Conservation (phyloP, 2,113 vertebrate genomes). For the Leptobrachium leishanense region DNA sequence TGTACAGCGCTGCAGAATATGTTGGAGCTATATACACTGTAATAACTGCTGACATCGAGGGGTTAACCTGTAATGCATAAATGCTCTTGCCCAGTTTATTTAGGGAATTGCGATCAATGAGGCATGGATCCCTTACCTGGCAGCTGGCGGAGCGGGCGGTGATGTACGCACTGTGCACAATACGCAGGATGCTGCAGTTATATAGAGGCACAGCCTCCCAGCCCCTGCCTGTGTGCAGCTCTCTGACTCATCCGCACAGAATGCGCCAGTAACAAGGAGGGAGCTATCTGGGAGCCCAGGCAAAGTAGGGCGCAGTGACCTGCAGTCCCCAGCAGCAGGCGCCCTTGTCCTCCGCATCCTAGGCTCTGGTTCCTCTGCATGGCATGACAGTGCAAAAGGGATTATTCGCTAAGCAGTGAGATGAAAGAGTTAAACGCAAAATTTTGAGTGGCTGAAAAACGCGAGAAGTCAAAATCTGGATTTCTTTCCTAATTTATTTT, state of each 20-base stretch:
- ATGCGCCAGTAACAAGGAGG: slow-evolving; percentile 1
- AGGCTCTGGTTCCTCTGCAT: background rate
- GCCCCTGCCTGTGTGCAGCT: background rate
- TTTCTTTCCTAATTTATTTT: too few relatives aligned
- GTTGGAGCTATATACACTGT: background rate
- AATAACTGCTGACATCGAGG: too few relatives aligned
- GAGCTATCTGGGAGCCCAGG: slow-evolving; percentile 21
- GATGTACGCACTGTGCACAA: background rate
- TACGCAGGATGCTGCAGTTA: background rate
- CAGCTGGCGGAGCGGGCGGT: background rate
- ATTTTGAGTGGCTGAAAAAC: too few relatives aligned
- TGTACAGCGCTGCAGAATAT: too few relatives aligned
- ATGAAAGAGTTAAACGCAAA: too few relatives aligned
- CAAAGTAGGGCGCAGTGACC: background rate
- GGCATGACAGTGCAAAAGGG: too few relatives aligned
- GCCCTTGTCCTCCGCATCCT: background rate
- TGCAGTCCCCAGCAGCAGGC: background rate
- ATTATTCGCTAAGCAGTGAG: too few relatives aligned
- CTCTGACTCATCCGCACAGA: slow-evolving; percentile 25
- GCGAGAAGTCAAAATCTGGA: too few relatives aligned
- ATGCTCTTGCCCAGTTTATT: too few relatives aligned
- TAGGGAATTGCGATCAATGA: too few relatives aligned
- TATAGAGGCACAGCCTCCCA: slow-evolving; percentile 8
- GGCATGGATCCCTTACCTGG: slow-evolving; percentile 5
- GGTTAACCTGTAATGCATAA: too few relatives aligned